Percentiles rank a stretch among this genome's conserved stretches.
phyloP scores from a whole-genome alignment of 92 coral and sea anemone species.

The Bergia sp. region DNA sequence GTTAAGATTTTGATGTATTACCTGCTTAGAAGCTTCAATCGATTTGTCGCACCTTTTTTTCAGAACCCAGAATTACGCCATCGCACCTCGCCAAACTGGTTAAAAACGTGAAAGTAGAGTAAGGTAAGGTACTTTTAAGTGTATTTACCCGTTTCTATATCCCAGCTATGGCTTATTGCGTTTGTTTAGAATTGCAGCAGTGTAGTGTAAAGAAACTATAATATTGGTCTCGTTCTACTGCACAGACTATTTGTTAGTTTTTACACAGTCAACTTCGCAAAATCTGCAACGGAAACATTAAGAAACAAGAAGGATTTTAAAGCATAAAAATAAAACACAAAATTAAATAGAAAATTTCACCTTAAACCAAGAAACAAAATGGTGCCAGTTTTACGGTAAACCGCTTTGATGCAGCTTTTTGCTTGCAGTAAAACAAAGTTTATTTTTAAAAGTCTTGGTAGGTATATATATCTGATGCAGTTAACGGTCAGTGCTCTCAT shows the following conservation, averaged over 20 bases:
- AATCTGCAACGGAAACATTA: no score
- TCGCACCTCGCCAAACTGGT: neutral
- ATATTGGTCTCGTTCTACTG: neutral
- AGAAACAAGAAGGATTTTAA: no score
- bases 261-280: neutral
- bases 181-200: neutral
- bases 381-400: neutral
- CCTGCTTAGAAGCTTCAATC: neutral
- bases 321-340: neutral
- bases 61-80: neutral
- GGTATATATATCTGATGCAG: no score
- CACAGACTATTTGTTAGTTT: no score
- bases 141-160: no score
- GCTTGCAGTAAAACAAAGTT: no score
- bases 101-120: no score
- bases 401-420: neutral
- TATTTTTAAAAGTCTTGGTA: neutral
- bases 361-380: no score
- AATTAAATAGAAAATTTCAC: no score
- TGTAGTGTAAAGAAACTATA: no score
- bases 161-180: no score
- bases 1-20: neutral
- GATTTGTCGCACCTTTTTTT: neutral
- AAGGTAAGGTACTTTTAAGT: neutral
- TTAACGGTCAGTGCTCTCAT: no score